These are phyloP conservation scores for Megalops cyprinoides DNA, from an alignment of 2,797 vertebrate species.

Conservation along the genomic window DNA sequence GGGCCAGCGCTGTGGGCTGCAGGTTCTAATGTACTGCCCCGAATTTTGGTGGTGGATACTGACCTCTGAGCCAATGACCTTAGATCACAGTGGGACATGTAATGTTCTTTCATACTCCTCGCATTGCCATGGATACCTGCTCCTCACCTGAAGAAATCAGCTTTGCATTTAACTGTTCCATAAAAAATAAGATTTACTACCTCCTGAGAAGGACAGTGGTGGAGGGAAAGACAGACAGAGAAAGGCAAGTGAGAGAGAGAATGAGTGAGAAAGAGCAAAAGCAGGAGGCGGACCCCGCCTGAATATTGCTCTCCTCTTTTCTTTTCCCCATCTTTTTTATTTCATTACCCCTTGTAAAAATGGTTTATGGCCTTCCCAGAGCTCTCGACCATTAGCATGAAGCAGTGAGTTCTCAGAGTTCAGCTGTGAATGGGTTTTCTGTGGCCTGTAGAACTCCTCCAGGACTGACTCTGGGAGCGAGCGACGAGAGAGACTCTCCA, in stretches of 20 bases:
- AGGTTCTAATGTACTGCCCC: not conserved
- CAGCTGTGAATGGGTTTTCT: slow-evolving; percentile 13
- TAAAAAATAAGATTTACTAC: not conserved
- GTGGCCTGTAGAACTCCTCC: slow-evolving; percentile 55
- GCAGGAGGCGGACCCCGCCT: slow-evolving; percentile 5
- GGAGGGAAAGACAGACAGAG: not conserved
- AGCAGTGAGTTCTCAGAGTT: slow-evolving; percentile 54
- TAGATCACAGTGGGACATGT: not conserved
- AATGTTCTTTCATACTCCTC: not conserved
- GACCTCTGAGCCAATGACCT: not conserved
- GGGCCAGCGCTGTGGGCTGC: not conserved
- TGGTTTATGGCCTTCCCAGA: slow-evolving; percentile 68
- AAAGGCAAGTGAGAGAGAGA: not conserved
- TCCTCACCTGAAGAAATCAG: not conserved
- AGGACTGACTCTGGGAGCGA: slow-evolving; percentile 57
- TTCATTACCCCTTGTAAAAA: slow-evolving; percentile 76
- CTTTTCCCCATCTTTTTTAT: slow-evolving; percentile 63
- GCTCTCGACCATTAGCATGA: slow-evolving; percentile 52
- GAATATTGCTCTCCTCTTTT: slow-evolving; percentile 45
- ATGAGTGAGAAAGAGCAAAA: slow-evolving; percentile 17
- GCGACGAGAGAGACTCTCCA: slow-evolving; percentile 64
- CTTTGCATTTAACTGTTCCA: not conserved
- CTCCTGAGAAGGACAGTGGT: not conserved
- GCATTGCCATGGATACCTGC: not conserved
- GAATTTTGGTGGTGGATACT: not conserved